A percentile compares a stretch with the other conserved stretches of the same genome.
phyloP scores from a whole-genome alignment of 2,888 invertebrate genomes.

The Darwinula stevensoni region DNA sequence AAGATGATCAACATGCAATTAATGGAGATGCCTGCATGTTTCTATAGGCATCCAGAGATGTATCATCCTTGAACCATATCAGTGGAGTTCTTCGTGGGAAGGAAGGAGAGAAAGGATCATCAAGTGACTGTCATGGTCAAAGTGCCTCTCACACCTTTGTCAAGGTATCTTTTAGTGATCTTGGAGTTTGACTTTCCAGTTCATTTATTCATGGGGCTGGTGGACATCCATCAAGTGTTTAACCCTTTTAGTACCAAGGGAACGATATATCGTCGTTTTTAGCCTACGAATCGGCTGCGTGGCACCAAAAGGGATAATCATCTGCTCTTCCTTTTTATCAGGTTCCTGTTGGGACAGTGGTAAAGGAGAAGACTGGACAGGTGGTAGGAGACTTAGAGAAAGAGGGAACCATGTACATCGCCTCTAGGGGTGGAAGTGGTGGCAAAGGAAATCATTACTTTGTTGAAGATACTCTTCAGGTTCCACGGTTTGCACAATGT shows the following conservation, averaged over 20 bases:
- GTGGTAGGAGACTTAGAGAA: conserved; percentile 33
- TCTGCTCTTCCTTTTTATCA: too few relatives aligned
- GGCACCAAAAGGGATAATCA: too few relatives aligned
- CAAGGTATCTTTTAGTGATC: too few relatives aligned
- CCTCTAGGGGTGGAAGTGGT: conserved; percentile 79
- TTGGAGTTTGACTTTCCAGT: too few relatives aligned
- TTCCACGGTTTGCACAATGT: conserved; percentile 54
- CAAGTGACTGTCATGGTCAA: conserved; percentile 50
- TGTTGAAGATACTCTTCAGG: conserved; percentile 37
- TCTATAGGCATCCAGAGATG: conserved; percentile 27
- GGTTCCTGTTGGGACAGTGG: conserved; percentile 20
- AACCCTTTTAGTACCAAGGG: too few relatives aligned
- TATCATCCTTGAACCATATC: conserved; percentile 38
- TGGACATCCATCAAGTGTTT: too few relatives aligned
- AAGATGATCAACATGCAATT: conserved; percentile 14
- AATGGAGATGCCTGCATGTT: conserved; percentile 10
- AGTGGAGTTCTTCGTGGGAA: conserved; percentile 27
- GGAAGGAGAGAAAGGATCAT: conserved; percentile 37
- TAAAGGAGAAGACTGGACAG: conserved; percentile 19
- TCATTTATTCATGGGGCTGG: too few relatives aligned
- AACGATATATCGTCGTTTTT: too few relatives aligned
- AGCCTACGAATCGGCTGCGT: too few relatives aligned
- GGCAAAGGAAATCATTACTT: conserved; percentile 88
- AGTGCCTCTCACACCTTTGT: conserved; percentile 37
- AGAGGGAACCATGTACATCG: conserved; percentile 50